Evolutionary conservation across 2,113 vertebrate genomes (phyloP), one percentile per base, ranked within the genome.

Genomic region (Hiodon alosoides): DNA sequence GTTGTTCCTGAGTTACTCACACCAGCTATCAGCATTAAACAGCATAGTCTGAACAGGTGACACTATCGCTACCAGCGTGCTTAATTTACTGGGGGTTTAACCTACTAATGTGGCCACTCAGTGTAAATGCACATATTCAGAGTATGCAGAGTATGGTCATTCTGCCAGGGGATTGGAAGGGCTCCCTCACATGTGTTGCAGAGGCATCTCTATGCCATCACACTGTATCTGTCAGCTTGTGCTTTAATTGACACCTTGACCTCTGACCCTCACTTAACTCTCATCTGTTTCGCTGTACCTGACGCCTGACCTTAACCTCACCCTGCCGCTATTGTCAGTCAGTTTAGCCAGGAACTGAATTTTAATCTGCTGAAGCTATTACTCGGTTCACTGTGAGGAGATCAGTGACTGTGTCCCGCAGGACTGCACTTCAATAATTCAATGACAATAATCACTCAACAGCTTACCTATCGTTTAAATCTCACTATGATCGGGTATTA

Each of bases 361-460:
- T 54, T 2, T 75, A 68, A 58, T 74, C 50, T 68, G 14, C 47
- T 48, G 31, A 48, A 58, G 65, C 62, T 4, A 48, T 14, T 17
- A 58, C 0, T 73, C 31, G 7, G 7, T 7, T n/a, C 14, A 10
- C 47, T 73, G 14, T 62, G 6, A 47, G 66, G 11, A 46, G 31
- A 46, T 67, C 47, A 46, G 5, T 67, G 66, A 2, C 66, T 48
- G 57, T 55, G 11, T 65, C 66, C n/a, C 5, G 11, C 31, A 65
- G 52, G 73, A 81, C 82, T 80, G 52, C 52, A 76, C 60, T 14
- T 60, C 69, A 77, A 78, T 54, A 52, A 72, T 75, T 16, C 4
- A n/a, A 78, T 76, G 57, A 9, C 14, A 62, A 62, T 62, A n/a
- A 4, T 16, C 13, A 8, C 47, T 65, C 47, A 3, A 65, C 62